phyloP scores from a whole-genome alignment of 2,113 vertebrate species.

The Callipepla californica region DNA sequence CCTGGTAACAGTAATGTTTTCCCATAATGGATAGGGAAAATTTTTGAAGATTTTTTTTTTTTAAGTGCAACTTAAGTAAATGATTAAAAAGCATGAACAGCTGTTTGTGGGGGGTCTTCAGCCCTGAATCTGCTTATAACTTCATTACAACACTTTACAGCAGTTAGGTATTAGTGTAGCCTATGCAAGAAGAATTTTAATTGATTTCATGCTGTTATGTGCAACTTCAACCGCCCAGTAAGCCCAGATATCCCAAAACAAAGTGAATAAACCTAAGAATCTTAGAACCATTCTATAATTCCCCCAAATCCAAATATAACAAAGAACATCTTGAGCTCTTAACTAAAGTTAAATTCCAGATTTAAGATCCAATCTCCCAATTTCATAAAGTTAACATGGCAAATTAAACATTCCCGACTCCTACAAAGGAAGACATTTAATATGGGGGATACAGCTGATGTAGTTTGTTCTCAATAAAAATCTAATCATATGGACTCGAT shows the following conservation, averaged over 20 bases:
- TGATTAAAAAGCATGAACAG: background rate
- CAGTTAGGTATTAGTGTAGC: background rate
- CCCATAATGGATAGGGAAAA: background rate
- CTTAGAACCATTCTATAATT: background rate
- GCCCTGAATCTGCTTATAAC: background rate
- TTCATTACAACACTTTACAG: background rate
- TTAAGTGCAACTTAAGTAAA: background rate
- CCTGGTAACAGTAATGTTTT: background rate
- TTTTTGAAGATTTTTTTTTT: background rate
- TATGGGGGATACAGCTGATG: background rate
- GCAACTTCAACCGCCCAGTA: background rate
- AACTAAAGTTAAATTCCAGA: background rate
- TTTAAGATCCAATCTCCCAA: background rate
- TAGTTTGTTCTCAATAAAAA: background rate
- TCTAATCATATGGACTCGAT: background rate
- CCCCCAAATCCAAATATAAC: background rate
- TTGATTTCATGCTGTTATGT: background rate
- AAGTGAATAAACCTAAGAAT: background rate
- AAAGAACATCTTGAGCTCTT: background rate
- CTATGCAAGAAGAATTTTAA: background rate
- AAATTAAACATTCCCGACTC: background rate
- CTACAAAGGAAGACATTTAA: background rate
- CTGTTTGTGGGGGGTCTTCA: background rate
- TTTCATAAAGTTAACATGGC: background rate
- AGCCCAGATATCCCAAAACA: background rate